Evolutionary conservation across 2,113 vertebrate species (phyloP).

Genomic region (Megatriorchis doriae): DNA sequence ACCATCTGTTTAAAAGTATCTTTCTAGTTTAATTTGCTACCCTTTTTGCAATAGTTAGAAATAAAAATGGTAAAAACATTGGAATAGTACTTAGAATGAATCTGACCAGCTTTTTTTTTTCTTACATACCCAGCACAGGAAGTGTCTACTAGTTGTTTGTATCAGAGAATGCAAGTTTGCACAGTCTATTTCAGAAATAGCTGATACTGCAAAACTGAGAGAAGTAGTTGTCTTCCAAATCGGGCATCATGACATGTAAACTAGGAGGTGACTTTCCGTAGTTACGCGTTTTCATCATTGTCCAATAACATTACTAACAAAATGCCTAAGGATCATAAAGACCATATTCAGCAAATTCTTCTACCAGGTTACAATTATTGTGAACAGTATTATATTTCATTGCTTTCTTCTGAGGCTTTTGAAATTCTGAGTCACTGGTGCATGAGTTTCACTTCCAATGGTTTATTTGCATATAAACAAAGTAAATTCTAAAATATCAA

Average conservation of each 20-base stretch:
- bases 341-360: constrained; percentile 10
- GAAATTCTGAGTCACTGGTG: constrained; percentile 5
- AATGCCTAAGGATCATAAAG: neutral
- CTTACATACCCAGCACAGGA: neutral
- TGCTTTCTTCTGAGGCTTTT: neutral
- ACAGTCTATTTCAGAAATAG: neutral
- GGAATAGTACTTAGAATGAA: neutral
- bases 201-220: neutral
- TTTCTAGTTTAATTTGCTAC: neutral
- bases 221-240: neutral
- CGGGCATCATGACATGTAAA: neutral
- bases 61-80: neutral
- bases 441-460: neutral
- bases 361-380: neutral
- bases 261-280: neutral
- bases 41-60: neutral
- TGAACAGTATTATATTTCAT: neutral
- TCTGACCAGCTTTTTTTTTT: neutral
- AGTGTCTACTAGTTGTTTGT: neutral
- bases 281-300: neutral
- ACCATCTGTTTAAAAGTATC: neutral
- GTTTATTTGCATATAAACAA: constrained; percentile 9
- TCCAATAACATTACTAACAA: neutral
- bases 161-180: neutral
- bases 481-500: neutral